A percentile compares a stretch with the other conserved stretches of the same genome.
Conservation (phyloP, 2,888 invertebrate species). For the Pseudococcus longispinus region DNA sequence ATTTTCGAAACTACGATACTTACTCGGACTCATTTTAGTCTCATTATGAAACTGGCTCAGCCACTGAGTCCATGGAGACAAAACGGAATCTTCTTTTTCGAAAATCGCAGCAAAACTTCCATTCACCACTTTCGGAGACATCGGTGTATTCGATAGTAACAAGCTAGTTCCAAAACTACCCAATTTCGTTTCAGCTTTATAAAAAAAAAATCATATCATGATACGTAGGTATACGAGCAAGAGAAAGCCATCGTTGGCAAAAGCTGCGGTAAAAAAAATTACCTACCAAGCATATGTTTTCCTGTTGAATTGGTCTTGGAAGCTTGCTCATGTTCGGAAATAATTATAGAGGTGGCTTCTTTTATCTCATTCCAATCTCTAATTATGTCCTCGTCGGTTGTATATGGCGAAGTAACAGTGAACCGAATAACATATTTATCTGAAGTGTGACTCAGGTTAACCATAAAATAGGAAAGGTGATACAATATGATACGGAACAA, state of each 20-base stretch:
- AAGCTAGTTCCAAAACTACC: conserved; percentile 92
- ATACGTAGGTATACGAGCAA: not conserved
- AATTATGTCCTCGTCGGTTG: conserved; percentile 67
- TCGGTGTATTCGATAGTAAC: conserved; percentile 90
- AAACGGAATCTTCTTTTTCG: conserved; percentile 71
- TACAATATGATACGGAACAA: conserved; percentile 60
- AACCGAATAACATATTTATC: conserved; percentile 86
- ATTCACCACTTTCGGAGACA: conserved; percentile 95
- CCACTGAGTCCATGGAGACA: conserved; percentile 76
- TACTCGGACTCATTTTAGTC: conserved; percentile 80
- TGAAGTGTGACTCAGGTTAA: conserved; percentile 50
- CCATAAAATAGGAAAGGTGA: not conserved
- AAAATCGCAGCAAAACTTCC: conserved; percentile 92
- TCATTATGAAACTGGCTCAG: conserved; percentile 75
- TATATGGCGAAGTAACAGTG: conserved; percentile 86
- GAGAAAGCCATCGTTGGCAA: not conserved
- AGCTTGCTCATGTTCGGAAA: conserved; percentile 70
- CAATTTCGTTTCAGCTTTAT: conserved; percentile 4
- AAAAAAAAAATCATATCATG: not conserved
- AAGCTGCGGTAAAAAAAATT: not conserved
- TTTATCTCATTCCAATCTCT: conserved; percentile 89
- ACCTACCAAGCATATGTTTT: conserved; percentile 16
- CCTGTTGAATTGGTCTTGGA: conserved; percentile 61
- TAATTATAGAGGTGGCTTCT: conserved; percentile 74
- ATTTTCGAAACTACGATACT: conserved; percentile 59